Evolutionary conservation across 2,888 invertebrate genomes (phyloP), one percentile per base, ranked within the genome.

Genomic region (Auanema sp.): DNA sequence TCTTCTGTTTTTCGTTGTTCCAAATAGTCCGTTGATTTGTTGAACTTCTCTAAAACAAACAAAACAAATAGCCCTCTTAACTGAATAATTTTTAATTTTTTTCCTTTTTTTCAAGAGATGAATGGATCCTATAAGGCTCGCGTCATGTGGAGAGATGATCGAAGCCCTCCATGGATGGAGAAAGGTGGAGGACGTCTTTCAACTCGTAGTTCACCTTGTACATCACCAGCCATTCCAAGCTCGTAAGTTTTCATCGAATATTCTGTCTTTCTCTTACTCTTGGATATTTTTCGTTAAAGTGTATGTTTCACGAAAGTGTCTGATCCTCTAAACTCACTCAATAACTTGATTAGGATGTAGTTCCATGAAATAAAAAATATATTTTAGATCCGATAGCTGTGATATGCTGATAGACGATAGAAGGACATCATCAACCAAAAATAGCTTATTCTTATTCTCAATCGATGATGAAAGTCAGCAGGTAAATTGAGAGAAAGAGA

Each of bases 131-230:
- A 70, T 55, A 66, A 68, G 40, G 65, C 73, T 23, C 64, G 69
- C 21, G 68, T 71, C 58, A 60, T 73, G 21, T 66, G 71, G 50
- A 42, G 71, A 12, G 73, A 72, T 51, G 76, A 66, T 21, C 64
- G 64, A 52, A 68, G 72, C 16, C 76, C 76, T 10, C 76, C 76
- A 12, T 76, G 76, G 76, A 76, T 76, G 71, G 72, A 76, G 44
- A 49, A 60, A 40, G 52, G 51, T 21, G 58, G 57, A 5, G 33
- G 33, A 33, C 54, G 69, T 8, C 52, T 52, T 50, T 52, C 56
- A 21, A 58, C 42, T 49, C 24, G 70, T 18, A 67, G 65, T 40
- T 65, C 68, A 14, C 69, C 68, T n/a, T 73, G 73, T 52, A 73
- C 70, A n/a, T 65, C 65, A 2, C 73, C 73, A 6, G 73, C 73